A percentile compares a stretch with the other conserved stretches of the same genome.
Conservation (phyloP, 2,113 vertebrate genomes). For the Lophius piscatorius region DNA sequence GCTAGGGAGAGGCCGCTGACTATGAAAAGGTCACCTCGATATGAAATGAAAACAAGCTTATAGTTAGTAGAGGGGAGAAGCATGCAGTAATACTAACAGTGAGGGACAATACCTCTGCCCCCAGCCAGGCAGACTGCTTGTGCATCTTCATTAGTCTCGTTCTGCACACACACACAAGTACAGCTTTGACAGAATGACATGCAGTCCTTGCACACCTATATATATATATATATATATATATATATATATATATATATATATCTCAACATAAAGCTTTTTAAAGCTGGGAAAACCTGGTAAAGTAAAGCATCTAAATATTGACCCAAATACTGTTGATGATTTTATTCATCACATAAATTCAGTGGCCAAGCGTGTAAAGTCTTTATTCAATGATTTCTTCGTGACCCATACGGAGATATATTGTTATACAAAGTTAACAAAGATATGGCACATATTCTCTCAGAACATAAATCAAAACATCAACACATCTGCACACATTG, state of each 20-base stretch:
- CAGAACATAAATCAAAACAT: neutral
- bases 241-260: too few species aligned
- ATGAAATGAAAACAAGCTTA: constrained; percentile 67
- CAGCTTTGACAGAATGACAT: constrained; percentile 13
- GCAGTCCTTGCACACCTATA: too few species aligned
- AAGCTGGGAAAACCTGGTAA: too few species aligned
- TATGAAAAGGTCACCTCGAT: constrained; percentile 75
- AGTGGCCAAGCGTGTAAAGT: too few species aligned
- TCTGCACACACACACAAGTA: constrained; percentile 7
- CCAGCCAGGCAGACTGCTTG: constrained; percentile 55
- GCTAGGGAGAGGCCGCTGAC: constrained; percentile 48
- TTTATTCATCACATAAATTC: too few species aligned
- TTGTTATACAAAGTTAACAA: neutral
- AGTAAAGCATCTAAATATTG: too few species aligned
- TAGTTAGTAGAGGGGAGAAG: constrained; percentile 57
- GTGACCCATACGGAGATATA: neutral
- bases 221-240: too few species aligned
- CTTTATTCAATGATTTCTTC: too few species aligned
- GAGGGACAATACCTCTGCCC: constrained; percentile 71
- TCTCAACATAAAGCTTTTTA: too few species aligned
- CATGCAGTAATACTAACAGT: constrained; percentile 66
- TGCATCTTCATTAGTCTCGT: constrained; percentile 45
- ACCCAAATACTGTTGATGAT: too few species aligned
- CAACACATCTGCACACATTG: too few species aligned
- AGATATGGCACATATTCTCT: too few species aligned